These are phyloP conservation scores for Sander vitreus DNA, from an alignment of 2,113 vertebrate genomes.

Conservation along the genomic window DNA sequence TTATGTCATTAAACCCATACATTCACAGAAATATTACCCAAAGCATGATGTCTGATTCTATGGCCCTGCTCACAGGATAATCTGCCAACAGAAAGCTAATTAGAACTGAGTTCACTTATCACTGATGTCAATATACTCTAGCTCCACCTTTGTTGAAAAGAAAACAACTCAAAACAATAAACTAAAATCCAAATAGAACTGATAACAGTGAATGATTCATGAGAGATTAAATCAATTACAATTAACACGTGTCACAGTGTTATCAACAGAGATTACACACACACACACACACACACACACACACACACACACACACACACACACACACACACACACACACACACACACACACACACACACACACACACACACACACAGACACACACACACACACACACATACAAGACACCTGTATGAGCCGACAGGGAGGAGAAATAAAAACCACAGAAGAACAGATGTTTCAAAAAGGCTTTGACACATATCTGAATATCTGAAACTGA, in stretches of 20 bases:
- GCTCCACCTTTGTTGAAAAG: background rate
- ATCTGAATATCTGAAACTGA: background rate
- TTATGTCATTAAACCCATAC: too few species aligned
- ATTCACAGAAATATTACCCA: too few species aligned
- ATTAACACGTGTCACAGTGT: constrained; percentile 1
- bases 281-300: too few species aligned
- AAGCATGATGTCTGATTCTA: background rate
- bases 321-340: too few species aligned
- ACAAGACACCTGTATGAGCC: constrained; percentile 24
- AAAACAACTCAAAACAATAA: constrained; percentile 1
- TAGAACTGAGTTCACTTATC: background rate
- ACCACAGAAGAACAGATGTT: constrained; percentile 31
- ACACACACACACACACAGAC: too few species aligned
- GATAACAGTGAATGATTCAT: constrained; percentile 14
- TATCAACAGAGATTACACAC: background rate
- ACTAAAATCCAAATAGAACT: background rate
- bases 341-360: too few species aligned
- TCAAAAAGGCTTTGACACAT: constrained; percentile 12
- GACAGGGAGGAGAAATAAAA: constrained; percentile 11
- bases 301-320: too few species aligned
- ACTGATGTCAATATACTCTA: background rate
- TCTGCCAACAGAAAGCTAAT: background rate
- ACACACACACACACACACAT: too few species aligned
- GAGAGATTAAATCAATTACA: background rate
- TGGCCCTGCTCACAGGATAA: background rate